A percentile compares a stretch with the other conserved stretches of the same genome.
These are phyloP conservation scores for Fregetta grallaria DNA, from an alignment of 2,113 vertebrate genomes.

Conservation along the genomic window DNA sequence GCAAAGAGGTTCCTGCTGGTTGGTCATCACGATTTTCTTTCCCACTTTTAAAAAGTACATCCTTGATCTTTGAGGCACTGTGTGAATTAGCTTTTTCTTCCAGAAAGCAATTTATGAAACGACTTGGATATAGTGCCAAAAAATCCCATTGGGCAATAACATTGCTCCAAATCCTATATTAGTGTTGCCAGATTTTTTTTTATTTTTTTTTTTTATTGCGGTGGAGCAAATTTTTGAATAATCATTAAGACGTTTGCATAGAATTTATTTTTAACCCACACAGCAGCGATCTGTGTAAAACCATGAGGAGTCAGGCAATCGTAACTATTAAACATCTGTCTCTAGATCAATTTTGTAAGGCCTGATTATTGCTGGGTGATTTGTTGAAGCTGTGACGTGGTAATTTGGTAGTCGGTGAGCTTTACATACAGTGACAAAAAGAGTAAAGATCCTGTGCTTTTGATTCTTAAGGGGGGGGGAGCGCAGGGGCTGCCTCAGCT, in stretches of 20 bases:
- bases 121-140: not conserved
- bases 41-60: not conserved
- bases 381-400: not conserved
- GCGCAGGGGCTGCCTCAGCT: not conserved
- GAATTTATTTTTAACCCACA: not conserved
- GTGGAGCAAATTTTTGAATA: slow-evolving; percentile 1
- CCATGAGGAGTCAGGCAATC: not conserved
- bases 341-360: not conserved
- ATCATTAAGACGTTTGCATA: not conserved
- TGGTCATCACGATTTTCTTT: not conserved
- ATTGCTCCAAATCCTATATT: not conserved
- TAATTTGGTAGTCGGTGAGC: not conserved
- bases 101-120: slow-evolving; percentile 29
- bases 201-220: not conserved
- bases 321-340: not conserved
- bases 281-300: not conserved
- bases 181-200: not conserved
- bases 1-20: not conserved
- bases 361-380: not conserved
- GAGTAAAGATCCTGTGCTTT: not conserved
- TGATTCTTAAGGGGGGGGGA: not conserved
- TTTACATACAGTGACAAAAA: not conserved
- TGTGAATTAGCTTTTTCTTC: not conserved
- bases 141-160: slow-evolving; percentile 30
- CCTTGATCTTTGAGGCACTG: not conserved